Percentiles rank a stretch among this genome's conserved stretches.
Evolutionary conservation across 2,888 invertebrate species (phyloP).

Genomic region (Bugulina stolonifera): DNA sequence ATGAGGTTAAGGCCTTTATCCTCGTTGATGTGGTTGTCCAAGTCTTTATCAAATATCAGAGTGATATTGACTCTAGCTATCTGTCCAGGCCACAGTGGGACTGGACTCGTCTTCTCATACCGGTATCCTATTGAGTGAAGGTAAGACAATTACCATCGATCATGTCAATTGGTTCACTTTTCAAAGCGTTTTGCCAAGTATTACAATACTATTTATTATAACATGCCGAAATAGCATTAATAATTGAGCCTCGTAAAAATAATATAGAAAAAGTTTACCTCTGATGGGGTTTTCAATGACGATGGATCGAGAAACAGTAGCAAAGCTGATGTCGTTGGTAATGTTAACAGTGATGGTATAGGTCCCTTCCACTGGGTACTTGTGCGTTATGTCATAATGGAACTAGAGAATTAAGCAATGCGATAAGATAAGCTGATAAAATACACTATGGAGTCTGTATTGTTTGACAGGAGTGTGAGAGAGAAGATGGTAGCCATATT

Average conservation of each 20-base stretch:
- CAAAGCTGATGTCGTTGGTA: conserved; percentile 21
- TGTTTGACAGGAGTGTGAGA: too few relatives aligned
- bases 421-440: too few relatives aligned
- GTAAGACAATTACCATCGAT: too few relatives aligned
- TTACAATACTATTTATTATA: too few relatives aligned
- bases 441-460: too few relatives aligned
- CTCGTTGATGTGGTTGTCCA: neutral
- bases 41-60: neutral
- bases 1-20: neutral
- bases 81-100: conserved; percentile 5
- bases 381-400: neutral
- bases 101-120: conserved; percentile 9
- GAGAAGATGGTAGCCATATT: too few relatives aligned
- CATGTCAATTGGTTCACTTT: too few relatives aligned
- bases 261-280: neutral
- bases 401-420: neutral
- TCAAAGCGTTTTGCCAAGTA: too few relatives aligned
- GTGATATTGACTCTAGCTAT: neutral
- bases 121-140: neutral
- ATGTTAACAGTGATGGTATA: conserved; percentile 19
- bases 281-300: conserved; percentile 10
- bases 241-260: neutral
- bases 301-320: neutral
- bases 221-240: neutral
- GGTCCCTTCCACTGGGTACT: conserved; percentile 16